Percentiles rank a stretch among this genome's conserved stretches.
Conservation (phyloP, 2,888 invertebrate genomes). For the Tricholauxania praeusta region DNA sequence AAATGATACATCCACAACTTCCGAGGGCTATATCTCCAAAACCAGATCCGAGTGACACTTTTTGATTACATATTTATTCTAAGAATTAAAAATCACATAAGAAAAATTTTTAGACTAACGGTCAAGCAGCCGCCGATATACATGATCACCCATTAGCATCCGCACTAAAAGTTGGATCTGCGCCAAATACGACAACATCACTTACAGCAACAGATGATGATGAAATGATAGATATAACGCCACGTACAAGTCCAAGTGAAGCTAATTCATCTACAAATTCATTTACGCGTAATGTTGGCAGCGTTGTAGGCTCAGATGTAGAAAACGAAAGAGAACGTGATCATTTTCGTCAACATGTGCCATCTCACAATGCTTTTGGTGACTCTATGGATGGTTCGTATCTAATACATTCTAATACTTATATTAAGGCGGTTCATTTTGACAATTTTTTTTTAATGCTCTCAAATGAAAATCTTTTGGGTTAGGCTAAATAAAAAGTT, state of each 20-base stretch:
- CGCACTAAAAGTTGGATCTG: slow-evolving; percentile 32
- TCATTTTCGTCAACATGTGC: slow-evolving; percentile 61
- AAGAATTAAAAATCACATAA: too few relatives aligned
- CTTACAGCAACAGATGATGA: slow-evolving; percentile 69
- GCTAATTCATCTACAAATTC: slow-evolving; percentile 50
- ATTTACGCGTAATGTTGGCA: slow-evolving; percentile 50
- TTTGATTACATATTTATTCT: too few relatives aligned
- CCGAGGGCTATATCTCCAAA: too few relatives aligned
- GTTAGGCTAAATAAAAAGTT: too few relatives aligned
- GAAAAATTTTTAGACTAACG: slow-evolving; percentile 58
- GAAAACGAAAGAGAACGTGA: slow-evolving; percentile 56
- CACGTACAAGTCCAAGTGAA: slow-evolving; percentile 68
- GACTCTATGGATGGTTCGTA: slow-evolving; percentile 61
- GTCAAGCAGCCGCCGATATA: slow-evolving; percentile 53
- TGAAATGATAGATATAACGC: slow-evolving; percentile 77
- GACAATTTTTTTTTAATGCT: too few relatives aligned
- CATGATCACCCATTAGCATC: slow-evolving; percentile 61
- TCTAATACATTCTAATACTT: background rate
- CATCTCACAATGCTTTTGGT: slow-evolving; percentile 67
- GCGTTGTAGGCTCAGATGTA: slow-evolving; percentile 60
- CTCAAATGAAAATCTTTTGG: too few relatives aligned
- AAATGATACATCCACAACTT: too few relatives aligned
- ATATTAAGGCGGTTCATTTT: too few relatives aligned
- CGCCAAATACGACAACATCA: slow-evolving; percentile 58
- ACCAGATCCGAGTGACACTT: too few relatives aligned